phyloP scores from a whole-genome alignment of 2,113 vertebrate species.

The Seriola rivoliana region DNA sequence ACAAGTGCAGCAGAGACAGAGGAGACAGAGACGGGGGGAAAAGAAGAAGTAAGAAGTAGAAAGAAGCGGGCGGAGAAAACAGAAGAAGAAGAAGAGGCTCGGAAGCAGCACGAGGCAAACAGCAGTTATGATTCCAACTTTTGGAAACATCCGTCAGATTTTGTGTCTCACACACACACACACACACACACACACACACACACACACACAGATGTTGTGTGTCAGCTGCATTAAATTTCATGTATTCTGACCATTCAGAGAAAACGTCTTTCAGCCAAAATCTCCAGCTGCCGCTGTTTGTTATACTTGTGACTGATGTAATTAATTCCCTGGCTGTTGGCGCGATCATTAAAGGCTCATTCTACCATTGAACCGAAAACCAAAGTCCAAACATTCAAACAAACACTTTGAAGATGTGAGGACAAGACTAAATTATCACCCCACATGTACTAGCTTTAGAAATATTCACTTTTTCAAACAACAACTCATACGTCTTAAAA shows the following conservation, averaged over 20 bases:
- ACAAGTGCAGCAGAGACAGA: not conserved
- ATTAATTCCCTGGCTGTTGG: not conserved
- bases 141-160: not conserved
- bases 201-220: not conserved
- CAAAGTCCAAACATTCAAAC: no score
- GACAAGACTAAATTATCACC: no score
- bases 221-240: slow-evolving; percentile 1
- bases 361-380: no score
- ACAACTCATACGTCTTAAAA: no score
- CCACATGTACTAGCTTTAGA: no score
- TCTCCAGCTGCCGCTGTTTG: no score
- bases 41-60: not conserved
- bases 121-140: not conserved
- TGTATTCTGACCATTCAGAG: slow-evolving; percentile 6
- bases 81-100: not conserved
- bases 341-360: no score
- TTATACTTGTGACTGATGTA: not conserved
- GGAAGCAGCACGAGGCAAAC: no score
- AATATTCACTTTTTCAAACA: no score
- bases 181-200: not conserved
- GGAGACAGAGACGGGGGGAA: not conserved
- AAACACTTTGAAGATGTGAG: no score
- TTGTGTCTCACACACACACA: not conserved
- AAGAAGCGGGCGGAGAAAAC: not conserved
- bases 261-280: slow-evolving; percentile 8